Base-by-base conservation (phyloP, 2,888 invertebrate genomes). In the Pegoplata infirma region DNA sequence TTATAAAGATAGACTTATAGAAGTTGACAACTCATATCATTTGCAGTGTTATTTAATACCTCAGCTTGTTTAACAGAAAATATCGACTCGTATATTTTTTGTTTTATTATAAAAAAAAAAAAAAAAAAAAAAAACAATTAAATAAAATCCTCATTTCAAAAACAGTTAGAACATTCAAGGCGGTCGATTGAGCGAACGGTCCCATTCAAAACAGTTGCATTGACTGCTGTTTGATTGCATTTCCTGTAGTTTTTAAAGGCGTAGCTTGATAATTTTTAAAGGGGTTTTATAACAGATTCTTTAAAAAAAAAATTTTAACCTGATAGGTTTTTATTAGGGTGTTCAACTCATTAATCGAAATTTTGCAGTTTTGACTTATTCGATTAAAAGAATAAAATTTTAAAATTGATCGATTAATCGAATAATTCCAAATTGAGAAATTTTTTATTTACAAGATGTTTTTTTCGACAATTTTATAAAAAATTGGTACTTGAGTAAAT, bases 221-320 rank as follows among this genome's bases (percentile, higher is more conserved):
- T 68, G 72, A 75, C 75, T 78, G 78, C 72, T 75, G 36, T 58
- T 16, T 17, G 76, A 67, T 28, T 76, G 76, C 78, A 80, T 74
- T 81, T 81, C 80, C 81, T 78, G 74, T 66, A 59, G n/a, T 25
- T 59, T 53, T 61, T 14, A 36, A 49, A 17, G 53, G 61, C 53
- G 40, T 63, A n/a, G 49, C 40, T 46, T 16, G 28, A 25, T 46
- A 51, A 53, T 63, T 8, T 32, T 1, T 12, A 14, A 12, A n/a
- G n/a, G 14, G 17, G 56, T 25, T 5, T 40, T 61, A 56, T 56
- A 36, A 67, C 16, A 46, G 67, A 32, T 67, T 59, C n/a, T n/a
- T n/a, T n/a, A n/a, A n/a, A n/a, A n/a, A n/a, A n/a, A n/a, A n/a
- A n/a, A n/a, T n/a, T n/a, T n/a, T n/a, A n/a, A n/a, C n/a, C n/a